Conservation (phyloP, 2,888 invertebrate genomes). For the Microplitis manilae region DNA sequence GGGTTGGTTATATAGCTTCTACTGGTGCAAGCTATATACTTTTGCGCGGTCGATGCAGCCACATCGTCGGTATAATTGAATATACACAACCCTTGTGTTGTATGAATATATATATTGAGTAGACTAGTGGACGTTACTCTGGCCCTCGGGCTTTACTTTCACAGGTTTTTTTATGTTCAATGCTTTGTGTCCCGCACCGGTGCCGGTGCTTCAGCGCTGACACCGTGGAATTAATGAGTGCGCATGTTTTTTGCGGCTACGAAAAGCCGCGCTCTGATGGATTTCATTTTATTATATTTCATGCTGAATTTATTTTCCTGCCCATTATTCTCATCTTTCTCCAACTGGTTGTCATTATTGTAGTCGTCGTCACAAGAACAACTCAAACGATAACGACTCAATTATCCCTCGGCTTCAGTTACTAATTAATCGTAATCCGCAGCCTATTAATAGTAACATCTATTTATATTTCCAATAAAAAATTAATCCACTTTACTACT, state of each 20-base stretch:
- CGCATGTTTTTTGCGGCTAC: slow-evolving; percentile 59
- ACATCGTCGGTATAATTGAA: slow-evolving; percentile 59
- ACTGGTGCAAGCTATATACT: slow-evolving; percentile 44
- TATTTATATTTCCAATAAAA: not conserved
- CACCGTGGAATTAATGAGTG: slow-evolving; percentile 61
- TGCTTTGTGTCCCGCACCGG: slow-evolving; percentile 1
- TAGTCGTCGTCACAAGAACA: slow-evolving; percentile 23
- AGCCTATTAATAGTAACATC: no score
- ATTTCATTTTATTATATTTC: slow-evolving; percentile 64
- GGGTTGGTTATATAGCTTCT: slow-evolving; percentile 5
- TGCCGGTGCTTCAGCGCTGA: slow-evolving; percentile 45
- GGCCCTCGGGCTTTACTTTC: slow-evolving; percentile 25
- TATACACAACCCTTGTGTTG: slow-evolving; percentile 53
- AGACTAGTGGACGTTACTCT: slow-evolving; percentile 12
- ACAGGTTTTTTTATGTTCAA: slow-evolving; percentile 25
- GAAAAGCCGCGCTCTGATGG: slow-evolving; percentile 41
- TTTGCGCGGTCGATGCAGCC: slow-evolving; percentile 60
- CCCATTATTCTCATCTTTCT: not conserved
- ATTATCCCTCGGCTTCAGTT: slow-evolving; percentile 7
- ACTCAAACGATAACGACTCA: not conserved
- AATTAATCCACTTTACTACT: not conserved
- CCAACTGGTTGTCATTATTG: not conserved
- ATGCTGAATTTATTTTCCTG: slow-evolving; percentile 59
- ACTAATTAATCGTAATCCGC: slow-evolving; percentile 12
- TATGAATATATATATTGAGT: not conserved